These are phyloP conservation scores for Erebia aethiops DNA, from an alignment of 2,888 invertebrate genomes.

Conservation along the genomic window DNA sequence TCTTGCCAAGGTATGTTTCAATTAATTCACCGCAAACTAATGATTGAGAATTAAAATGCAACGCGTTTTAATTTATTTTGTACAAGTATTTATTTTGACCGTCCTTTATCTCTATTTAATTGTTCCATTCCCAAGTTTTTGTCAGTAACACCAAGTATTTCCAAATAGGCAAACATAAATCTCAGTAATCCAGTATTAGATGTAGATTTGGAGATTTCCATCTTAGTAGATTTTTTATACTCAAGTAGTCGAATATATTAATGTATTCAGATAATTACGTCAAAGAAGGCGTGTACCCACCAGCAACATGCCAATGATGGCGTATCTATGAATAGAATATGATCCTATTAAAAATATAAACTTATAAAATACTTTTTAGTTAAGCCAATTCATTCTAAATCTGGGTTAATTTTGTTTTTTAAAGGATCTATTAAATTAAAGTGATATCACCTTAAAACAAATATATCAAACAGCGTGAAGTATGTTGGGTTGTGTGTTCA, in stretches of 20 bases:
- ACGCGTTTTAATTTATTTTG: too few species aligned
- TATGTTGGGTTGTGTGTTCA: too few species aligned
- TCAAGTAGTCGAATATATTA: background rate
- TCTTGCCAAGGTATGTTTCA: too few species aligned
- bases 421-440: background rate
- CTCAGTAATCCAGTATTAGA: background rate
- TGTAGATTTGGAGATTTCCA: background rate
- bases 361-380: conserved; percentile 2
- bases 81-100: too few species aligned
- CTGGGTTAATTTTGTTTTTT: conserved; percentile 7
- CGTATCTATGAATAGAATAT: background rate
- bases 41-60: too few species aligned
- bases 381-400: conserved; percentile 9
- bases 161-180: background rate
- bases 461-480: too few species aligned
- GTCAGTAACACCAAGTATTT: background rate
- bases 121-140: too few species aligned
- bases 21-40: too few species aligned
- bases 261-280: background rate
- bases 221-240: conserved; percentile 10
- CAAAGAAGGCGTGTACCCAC: background rate
- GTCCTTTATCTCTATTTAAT: too few species aligned
- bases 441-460: too few species aligned
- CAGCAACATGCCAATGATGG: background rate
- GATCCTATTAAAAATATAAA: background rate